Base-by-base conservation (phyloP, 2,797 vertebrate species). In the Manis javanica region DNA sequence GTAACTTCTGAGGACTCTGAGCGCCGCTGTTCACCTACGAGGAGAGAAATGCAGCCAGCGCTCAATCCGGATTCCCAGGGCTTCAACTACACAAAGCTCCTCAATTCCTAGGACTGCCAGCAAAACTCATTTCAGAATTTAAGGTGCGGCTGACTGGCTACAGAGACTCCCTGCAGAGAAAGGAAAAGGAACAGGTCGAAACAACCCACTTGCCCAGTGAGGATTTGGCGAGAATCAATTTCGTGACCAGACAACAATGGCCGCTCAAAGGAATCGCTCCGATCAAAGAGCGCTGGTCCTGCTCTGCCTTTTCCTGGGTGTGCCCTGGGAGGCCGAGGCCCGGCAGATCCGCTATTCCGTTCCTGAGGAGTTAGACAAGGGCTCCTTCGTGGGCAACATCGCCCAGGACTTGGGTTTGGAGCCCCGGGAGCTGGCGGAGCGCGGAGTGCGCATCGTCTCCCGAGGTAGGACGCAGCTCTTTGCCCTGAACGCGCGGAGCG, bases 321-420 rank as follows among this genome's bases (percentile, higher is more conserved):
- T 55, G 19, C 72, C 83, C 11, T 91, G 97, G 94, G 93, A 94
- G 31, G 64, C 59, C 26, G 46, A 90, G 34, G 96, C 90, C 53
- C 96, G 93, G 63, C 98, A 98, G 95, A 97, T 98, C 93, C 97
- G 97, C 68, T 99, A 98, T 74, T 98, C 97, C 4, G 90, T 99
- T 88, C 97, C 98, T 0, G 98, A 99, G 94, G 98, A 99, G 92
- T 71, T 98, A 90, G 46, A 97, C 3, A 98, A 98, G 91, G 98
- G 98, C 16, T 98, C 98, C 3, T 98, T 98, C n/a, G 98, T 98
- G 91, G 98, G 98, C 11, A 98, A 98, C 87, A 97, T 98, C 75
- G 97, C 98, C 77, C 97, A 96, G 34, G 97, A 97, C 24, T 49
- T 98, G 23, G 97, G 96, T 3, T 72, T 98, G 85, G 87, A 97